Percentiles rank a stretch among this genome's conserved stretches.
phyloP scores from a whole-genome alignment of 2,888 invertebrate species.

The Sarcophaga carnaria region DNA sequence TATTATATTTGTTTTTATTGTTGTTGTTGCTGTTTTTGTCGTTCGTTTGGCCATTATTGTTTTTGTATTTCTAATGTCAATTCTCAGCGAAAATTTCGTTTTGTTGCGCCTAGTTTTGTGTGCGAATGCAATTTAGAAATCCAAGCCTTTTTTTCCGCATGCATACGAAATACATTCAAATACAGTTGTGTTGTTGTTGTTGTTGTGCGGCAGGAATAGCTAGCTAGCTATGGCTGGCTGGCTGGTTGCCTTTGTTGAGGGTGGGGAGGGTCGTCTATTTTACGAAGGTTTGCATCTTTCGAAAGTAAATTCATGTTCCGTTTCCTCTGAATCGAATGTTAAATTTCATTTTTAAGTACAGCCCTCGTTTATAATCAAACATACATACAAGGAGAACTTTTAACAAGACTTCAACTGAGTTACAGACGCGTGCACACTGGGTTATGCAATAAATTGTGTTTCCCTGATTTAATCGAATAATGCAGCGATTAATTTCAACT shows the following conservation, averaged over 20 bases:
- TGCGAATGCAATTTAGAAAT: constrained; percentile 71
- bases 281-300: not conserved
- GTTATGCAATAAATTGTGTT: too few species aligned
- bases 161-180: constrained; percentile 66
- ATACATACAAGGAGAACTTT: not conserved
- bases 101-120: constrained; percentile 68
- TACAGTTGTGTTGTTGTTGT: not conserved
- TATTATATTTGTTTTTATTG: constrained; percentile 12
- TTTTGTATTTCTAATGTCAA: constrained; percentile 67
- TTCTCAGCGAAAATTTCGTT: constrained; percentile 69
- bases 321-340: not conserved
- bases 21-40: not conserved
- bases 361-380: not conserved
- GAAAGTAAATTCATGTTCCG: not conserved
- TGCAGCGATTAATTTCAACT: too few species aligned
- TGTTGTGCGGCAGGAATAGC: too few species aligned
- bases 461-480: too few species aligned
- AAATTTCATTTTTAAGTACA: not conserved
- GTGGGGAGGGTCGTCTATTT: constrained; percentile 4
- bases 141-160: constrained; percentile 69
- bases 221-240: too few species aligned
- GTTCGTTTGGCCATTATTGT: not conserved
- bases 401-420: not conserved
- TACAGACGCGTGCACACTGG: not conserved
- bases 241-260: not conserved